Base-by-base conservation (phyloP, 2,113 vertebrate genomes). In the Aythya baeri region DNA sequence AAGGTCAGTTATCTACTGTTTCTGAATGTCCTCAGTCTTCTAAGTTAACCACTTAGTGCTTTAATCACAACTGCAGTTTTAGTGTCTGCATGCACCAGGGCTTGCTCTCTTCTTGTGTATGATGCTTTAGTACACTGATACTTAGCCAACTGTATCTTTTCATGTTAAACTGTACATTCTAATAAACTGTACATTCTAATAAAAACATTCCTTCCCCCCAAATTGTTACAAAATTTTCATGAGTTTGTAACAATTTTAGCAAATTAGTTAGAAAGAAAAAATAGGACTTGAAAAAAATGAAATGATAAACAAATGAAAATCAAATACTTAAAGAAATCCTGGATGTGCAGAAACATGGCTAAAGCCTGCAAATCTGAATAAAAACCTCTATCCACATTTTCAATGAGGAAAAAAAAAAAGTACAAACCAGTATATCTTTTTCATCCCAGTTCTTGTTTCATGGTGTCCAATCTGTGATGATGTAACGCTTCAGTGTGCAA, bases 1-100 rank as follows among this genome's bases (percentile, higher is more conserved):
- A 96, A 95, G 93, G 87, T 92, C 90, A 94, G 80, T 91, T 96
- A 92, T 87, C 80, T 80, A 50, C 83, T 74, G 73, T 67, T 90
- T 88, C 72, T 89, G 92, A 93, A 92, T 87, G 57, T 91, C 77
- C 71, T 93, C 80, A 80, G 81, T 79, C 83, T 97, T 52, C 86
- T 65, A 83, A 73, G 78, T 93, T 93, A 95, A 87, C 80, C 67
- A 73, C 41, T 93, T 88, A 67, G 44, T 85, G 85, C 73, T 91
- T 25, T 6, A 71, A 65, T 78, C 83, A 90, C 70, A 94, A 86
- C 59, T 49, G 74, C 67, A 80, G 62, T 49, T 81, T 73, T 88
- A 88, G 67, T 49, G 76, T 86, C 72, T 94, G 68, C 59, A 77
- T 63, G 75, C 85, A 66, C 41, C 43, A 52, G 4, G n/a, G 52